These are phyloP conservation scores for Myathropa florea DNA, from an alignment of 2,888 invertebrate genomes.

Conservation along the genomic window DNA sequence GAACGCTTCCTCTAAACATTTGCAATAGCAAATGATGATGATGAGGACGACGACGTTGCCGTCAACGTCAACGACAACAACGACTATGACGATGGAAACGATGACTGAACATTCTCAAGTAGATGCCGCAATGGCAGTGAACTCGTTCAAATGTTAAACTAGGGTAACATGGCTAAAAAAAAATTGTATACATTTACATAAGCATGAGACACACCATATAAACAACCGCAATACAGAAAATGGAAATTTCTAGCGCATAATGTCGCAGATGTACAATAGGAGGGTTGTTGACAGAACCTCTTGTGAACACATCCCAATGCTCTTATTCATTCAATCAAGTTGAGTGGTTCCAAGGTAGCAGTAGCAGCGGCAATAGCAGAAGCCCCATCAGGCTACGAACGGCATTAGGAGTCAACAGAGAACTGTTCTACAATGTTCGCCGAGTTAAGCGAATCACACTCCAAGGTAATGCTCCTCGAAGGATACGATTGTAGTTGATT, in stretches of 20 bases:
- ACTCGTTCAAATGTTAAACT: constrained; percentile 57
- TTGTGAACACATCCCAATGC: constrained; percentile 64
- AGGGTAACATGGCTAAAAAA: constrained; percentile 21
- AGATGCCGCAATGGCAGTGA: constrained; percentile 64
- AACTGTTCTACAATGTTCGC: neutral
- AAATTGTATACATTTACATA: neutral
- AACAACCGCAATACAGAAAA: constrained; percentile 70
- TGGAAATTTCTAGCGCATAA: constrained; percentile 66
- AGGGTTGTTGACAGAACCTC: constrained; percentile 68
- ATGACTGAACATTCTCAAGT: constrained; percentile 56
- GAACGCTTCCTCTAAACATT: constrained; percentile 20
- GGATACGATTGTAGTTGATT: constrained; percentile 47
- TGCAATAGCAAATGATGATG: neutral
- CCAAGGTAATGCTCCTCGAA: neutral
- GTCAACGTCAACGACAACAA: constrained; percentile 1
- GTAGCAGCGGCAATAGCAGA: neutral
- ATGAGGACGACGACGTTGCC: neutral
- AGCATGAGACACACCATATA: constrained; percentile 30
- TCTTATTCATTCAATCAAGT: constrained; percentile 68
- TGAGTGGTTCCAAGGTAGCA: constrained; percentile 67
- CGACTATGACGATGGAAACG: constrained; percentile 3
- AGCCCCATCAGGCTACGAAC: neutral
- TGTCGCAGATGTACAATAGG: constrained; percentile 63
- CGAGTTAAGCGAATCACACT: constrained; percentile 45
- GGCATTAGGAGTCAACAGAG: neutral